Percentiles rank a stretch among this genome's conserved stretches.
Conservation (phyloP, 1,140 invertebrate species). For the Pogonomyrmex californicus region DNA sequence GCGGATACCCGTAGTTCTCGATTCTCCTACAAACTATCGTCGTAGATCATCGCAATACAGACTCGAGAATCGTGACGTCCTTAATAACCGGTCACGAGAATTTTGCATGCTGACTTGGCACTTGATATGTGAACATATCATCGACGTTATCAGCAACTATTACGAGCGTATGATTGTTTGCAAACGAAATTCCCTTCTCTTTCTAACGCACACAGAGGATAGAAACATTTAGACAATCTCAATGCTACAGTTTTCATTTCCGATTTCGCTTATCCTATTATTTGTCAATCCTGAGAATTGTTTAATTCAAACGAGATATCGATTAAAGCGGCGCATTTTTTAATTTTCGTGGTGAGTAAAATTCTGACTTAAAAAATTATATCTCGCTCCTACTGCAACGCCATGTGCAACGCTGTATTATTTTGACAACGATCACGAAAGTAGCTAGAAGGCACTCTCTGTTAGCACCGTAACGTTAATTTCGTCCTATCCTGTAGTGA, state of each 20-base stretch:
- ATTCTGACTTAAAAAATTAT: neutral
- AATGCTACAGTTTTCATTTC: neutral
- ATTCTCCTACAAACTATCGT: neutral
- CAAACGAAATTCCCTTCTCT: neutral
- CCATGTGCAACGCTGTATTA: neutral
- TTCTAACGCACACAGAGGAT: neutral
- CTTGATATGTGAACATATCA: neutral
- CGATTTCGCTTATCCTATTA: neutral
- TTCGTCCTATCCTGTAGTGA: neutral
- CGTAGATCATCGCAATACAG: conserved; percentile 1
- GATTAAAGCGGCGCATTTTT: no score
- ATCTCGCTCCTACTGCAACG: neutral
- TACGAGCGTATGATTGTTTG: neutral
- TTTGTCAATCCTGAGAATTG: neutral
- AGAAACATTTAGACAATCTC: neutral
- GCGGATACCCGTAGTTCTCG: neutral
- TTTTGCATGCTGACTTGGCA: neutral
- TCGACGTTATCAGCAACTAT: neutral
- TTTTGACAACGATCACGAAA: conserved; percentile 4
- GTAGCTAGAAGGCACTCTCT: conserved; percentile 15
- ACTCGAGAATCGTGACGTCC: conserved; percentile 41
- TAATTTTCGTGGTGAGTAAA: neutral
- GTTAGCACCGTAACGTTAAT: conserved; percentile 38
- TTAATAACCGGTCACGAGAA: conserved; percentile 12
- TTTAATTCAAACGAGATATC: neutral